Percentiles rank a stretch among this genome's conserved stretches.
phyloP scores from a whole-genome alignment of 2,888 invertebrate genomes.

The Spilarctia lutea region DNA sequence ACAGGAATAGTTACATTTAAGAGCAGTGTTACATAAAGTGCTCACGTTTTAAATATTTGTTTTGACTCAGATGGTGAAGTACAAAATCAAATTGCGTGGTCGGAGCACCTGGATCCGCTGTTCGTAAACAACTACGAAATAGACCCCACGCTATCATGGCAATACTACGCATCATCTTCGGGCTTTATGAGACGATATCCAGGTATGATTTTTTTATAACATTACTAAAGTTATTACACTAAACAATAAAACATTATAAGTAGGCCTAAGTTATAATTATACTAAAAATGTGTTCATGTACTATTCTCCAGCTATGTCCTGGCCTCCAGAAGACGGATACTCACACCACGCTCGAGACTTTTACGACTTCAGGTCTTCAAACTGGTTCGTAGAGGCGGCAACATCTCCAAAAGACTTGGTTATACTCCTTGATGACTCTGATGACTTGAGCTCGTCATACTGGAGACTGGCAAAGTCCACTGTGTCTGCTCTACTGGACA shows the following conservation, averaged over 20 bases:
- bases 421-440: constrained; percentile 96
- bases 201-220: constrained; percentile 85
- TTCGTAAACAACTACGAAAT: constrained; percentile 96
- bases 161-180: constrained; percentile 98
- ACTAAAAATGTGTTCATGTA: not conserved
- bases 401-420: constrained; percentile 99
- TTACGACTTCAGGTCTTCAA: constrained; percentile 97
- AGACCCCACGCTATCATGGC: constrained; percentile 98
- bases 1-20: not conserved
- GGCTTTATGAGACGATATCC: constrained; percentile 98
- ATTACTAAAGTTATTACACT: not conserved
- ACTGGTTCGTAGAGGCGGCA: constrained; percentile 99
- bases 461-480: constrained; percentile 95
- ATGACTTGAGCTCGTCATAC: constrained; percentile 94
- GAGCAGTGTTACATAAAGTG: not conserved
- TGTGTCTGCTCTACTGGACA: constrained; percentile 95
- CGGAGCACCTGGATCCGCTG: constrained; percentile 94
- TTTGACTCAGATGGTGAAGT: constrained; percentile 90
- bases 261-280: too few species aligned
- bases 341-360: constrained; percentile 93
- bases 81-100: constrained; percentile 97
- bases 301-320: constrained; percentile 88
- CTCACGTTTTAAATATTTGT: not conserved
- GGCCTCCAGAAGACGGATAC: constrained; percentile 93
- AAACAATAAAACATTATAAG: not conserved